phyloP scores from a whole-genome alignment of 2,888 invertebrate species.

The Pecten maximus region DNA sequence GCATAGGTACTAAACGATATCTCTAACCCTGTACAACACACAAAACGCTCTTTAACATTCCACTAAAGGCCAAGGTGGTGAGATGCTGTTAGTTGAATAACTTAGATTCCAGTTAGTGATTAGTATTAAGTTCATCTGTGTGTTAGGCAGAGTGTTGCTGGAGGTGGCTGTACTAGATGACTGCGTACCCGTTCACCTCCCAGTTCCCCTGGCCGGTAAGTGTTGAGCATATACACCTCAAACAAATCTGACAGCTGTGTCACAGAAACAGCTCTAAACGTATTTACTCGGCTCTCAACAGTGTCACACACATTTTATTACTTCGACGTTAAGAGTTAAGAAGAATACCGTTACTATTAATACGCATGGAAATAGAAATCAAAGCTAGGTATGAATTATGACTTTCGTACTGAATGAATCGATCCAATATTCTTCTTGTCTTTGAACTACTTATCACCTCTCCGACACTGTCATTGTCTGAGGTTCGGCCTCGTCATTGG shows the following conservation, averaged over 20 bases:
- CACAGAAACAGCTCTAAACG: neutral
- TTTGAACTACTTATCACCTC: neutral
- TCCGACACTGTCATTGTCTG: neutral
- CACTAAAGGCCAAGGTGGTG: no score
- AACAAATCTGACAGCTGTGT: slow-evolving; percentile 14
- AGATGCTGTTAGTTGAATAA: no score
- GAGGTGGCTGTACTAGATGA: neutral
- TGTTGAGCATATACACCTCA: neutral
- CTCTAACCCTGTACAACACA: no score
- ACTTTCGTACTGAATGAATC: neutral
- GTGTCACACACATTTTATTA: neutral
- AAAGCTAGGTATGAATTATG: neutral
- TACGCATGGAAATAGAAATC: neutral
- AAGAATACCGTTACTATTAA: slow-evolving; percentile 22
- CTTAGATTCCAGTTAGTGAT: neutral
- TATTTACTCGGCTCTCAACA: slow-evolving; percentile 5
- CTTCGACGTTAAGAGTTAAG: neutral
- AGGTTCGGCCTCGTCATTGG: neutral
- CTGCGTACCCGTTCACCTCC: neutral
- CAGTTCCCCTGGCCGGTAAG: neutral
- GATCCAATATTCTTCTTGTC: neutral
- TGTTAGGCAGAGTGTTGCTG: neutral
- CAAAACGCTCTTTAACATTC: no score
- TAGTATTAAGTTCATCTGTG: neutral
- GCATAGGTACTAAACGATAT: no score